Conservation (phyloP, 2,888 invertebrate genomes). For the Ecdyonurus torrentis region DNA sequence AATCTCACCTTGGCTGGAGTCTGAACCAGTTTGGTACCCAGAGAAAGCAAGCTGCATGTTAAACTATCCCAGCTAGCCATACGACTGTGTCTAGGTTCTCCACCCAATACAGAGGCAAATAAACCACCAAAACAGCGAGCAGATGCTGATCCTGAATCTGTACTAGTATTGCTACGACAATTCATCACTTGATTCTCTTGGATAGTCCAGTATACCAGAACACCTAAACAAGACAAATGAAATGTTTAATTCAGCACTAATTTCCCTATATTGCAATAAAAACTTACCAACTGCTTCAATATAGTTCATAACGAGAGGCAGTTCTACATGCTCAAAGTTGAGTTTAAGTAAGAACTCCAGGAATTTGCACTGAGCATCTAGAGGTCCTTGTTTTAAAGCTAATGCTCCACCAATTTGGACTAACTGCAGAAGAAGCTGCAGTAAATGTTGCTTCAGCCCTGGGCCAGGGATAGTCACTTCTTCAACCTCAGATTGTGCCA, state of each 20-base stretch:
- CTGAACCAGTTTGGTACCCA: slow-evolving; percentile 43
- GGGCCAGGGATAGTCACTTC: slow-evolving; percentile 32
- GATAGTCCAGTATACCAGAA: slow-evolving; percentile 30
- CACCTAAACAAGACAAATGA: slow-evolving; percentile 21
- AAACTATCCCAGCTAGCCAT: slow-evolving; percentile 41
- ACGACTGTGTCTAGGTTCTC: slow-evolving; percentile 30
- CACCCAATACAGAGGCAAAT: slow-evolving; percentile 54
- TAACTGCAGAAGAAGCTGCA: slow-evolving; percentile 53
- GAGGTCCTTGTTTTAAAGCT: slow-evolving; percentile 44
- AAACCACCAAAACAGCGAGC: slow-evolving; percentile 52
- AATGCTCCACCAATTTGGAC: slow-evolving; percentile 45
- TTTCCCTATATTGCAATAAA: slow-evolving; percentile 17
- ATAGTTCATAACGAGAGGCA: slow-evolving; percentile 53
- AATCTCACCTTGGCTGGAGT: slow-evolving; percentile 31
- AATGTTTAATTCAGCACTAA: slow-evolving; percentile 20
- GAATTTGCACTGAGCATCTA: slow-evolving; percentile 59
- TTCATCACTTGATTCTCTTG: slow-evolving; percentile 36
- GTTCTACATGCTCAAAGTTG: slow-evolving; percentile 48
- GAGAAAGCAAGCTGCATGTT: slow-evolving; percentile 50
- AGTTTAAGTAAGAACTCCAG: slow-evolving; percentile 45
- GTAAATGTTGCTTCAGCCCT: slow-evolving; percentile 43
- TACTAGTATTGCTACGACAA: slow-evolving; percentile 30
- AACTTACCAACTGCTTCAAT: slow-evolving; percentile 49
- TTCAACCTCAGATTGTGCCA: slow-evolving; percentile 45
- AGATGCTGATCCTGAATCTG: slow-evolving; percentile 28